phyloP scores from a whole-genome alignment of 2,113 vertebrate species.

The Anguilla rostrata region DNA sequence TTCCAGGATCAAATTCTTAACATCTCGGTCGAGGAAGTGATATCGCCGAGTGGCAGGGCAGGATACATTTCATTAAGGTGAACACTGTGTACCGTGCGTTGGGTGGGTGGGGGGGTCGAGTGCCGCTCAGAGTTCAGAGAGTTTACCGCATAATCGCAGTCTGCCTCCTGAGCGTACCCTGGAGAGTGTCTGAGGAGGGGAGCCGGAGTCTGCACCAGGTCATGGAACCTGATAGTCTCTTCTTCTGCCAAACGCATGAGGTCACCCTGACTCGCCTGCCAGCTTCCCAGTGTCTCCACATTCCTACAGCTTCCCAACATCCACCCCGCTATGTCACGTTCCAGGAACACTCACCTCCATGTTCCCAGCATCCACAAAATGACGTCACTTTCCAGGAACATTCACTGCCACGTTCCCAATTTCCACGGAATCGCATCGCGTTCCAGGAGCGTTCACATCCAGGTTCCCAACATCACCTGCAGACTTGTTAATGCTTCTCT shows the following conservation, averaged over 20 bases:
- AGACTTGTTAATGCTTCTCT: no score
- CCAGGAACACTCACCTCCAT: not conserved
- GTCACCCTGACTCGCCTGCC: slow-evolving; percentile 68
- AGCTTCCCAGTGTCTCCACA: slow-evolving; percentile 44
- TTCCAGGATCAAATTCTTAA: not conserved
- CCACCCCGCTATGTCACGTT: not conserved
- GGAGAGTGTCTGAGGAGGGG: slow-evolving; percentile 52
- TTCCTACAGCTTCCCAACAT: slow-evolving; percentile 29
- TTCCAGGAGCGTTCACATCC: not conserved
- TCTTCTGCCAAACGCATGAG: slow-evolving; percentile 68
- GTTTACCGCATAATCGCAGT: slow-evolving; percentile 46
- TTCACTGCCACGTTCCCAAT: not conserved
- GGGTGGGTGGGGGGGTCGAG: slow-evolving; percentile 23
- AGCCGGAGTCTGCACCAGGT: slow-evolving; percentile 61
- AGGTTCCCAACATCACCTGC: not conserved
- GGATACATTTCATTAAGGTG: not conserved
- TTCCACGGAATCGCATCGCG: not conserved
- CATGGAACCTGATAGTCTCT: slow-evolving; percentile 67
- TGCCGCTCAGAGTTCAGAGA: slow-evolving; percentile 49
- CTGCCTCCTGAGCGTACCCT: slow-evolving; percentile 36
- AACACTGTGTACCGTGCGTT: slow-evolving; percentile 8
- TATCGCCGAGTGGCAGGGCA: not conserved
- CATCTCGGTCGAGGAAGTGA: not conserved
- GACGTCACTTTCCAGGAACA: not conserved
- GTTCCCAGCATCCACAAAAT: not conserved